A percentile compares a stretch with the other conserved stretches of the same genome.
Conservation (phyloP, 2,888 invertebrate species). For the Lampropteryx suffumata region DNA sequence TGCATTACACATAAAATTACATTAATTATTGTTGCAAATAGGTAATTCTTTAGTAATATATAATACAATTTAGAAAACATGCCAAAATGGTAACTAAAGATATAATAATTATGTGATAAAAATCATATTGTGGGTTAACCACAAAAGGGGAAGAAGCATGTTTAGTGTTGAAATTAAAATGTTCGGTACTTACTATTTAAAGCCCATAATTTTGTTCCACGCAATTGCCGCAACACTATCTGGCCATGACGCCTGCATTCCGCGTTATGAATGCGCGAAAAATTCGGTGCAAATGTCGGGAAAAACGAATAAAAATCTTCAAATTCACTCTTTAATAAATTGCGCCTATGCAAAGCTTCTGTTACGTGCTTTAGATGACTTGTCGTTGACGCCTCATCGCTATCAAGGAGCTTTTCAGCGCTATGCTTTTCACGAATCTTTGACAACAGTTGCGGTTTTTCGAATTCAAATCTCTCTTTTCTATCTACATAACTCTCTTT, state of each 20-base stretch:
- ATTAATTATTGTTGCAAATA: too few relatives aligned
- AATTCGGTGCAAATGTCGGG: slow-evolving; percentile 87
- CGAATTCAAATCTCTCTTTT: slow-evolving; percentile 30
- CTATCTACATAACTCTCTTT: slow-evolving; percentile 22
- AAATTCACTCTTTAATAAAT: slow-evolving; percentile 80
- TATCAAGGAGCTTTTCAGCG: slow-evolving; percentile 41
- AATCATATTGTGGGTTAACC: neutral
- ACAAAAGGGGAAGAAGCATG: slow-evolving; percentile 13
- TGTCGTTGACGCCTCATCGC: slow-evolving; percentile 49
- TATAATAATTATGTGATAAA: too few relatives aligned
- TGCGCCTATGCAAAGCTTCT: slow-evolving; percentile 66
- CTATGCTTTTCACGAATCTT: slow-evolving; percentile 18
- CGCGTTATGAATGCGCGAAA: slow-evolving; percentile 84
- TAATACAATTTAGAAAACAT: too few relatives aligned
- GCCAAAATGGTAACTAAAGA: too few relatives aligned
- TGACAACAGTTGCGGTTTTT: slow-evolving; percentile 22
- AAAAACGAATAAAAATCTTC: slow-evolving; percentile 85
- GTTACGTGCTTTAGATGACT: slow-evolving; percentile 62
- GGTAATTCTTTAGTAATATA: too few relatives aligned
- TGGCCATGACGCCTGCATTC: slow-evolving; percentile 87
- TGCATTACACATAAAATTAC: too few relatives aligned
- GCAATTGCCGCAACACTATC: slow-evolving; percentile 86
- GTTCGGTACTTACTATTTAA: slow-evolving; percentile 84
- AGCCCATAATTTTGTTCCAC: slow-evolving; percentile 87
- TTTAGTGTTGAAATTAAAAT: slow-evolving; percentile 20